Base-by-base conservation (phyloP, 2,797 vertebrate genomes). In the Notolabrus celidotus region DNA sequence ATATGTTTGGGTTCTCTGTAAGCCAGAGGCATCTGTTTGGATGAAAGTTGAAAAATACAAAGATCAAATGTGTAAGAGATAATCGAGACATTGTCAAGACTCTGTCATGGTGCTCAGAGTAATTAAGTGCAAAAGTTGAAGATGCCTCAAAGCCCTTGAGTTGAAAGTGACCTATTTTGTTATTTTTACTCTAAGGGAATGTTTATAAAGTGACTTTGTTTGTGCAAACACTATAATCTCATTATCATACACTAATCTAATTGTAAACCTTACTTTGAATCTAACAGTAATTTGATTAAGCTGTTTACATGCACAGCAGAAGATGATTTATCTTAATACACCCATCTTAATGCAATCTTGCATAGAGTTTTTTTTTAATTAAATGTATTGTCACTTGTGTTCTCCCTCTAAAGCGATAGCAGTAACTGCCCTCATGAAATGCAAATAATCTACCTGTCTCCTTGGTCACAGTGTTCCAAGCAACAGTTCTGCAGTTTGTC, bases 161-260 rank as follows among this genome's bases (percentile, higher is more conserved):
- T 59, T 36, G n/a, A 79, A n/a, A 74, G 70, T 80, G 81, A 87
- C 82, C 86, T 81, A 86, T 86, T 86, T 90, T 59, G 38, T 53
- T 72, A 49, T 71, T 61, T 58, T 51, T 19, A 62, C 78, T 67
- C 53, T 16, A 29, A 59, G 23, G 54, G 55, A 80, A 79, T 75
- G 70, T 84, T 59, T 78, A 50, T 80, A 74, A 86, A 16, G 56
- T 69, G 78, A 80, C 68, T 80, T 87, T 91, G 86, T 91, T 88
- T 90, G 77, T 79, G 78, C 73, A 84, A 89, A 88, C 81, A 79
- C 58, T 36, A 51, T 82, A 84, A 90, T 88, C 82, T 69, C 60
- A 89, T 92, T 85, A 90, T 80, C 84, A 83, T 65, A 82, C 74
- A 71, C 84, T 91, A 91, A 91, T 91, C 87, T 78, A 86, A 89